These are phyloP conservation scores for Malurus alboscapulatus DNA, from an alignment of 2,113 vertebrate genomes.

Conservation along the genomic window DNA sequence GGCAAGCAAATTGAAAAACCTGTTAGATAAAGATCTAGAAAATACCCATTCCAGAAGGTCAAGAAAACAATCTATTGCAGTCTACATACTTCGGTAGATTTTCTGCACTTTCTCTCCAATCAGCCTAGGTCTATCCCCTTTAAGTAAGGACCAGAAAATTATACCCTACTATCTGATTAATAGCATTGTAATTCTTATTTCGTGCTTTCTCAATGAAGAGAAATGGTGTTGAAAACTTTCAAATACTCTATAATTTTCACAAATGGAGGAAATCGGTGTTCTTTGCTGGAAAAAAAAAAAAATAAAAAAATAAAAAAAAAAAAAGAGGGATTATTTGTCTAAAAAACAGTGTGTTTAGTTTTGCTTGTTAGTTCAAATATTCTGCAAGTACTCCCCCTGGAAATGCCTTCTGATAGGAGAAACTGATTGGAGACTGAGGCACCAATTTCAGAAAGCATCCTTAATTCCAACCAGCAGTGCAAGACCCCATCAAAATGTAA, in stretches of 20 bases:
- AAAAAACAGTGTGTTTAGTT: not conserved
- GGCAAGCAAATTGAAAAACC: not conserved
- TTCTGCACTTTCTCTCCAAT: not conserved
- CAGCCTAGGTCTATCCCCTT: not conserved
- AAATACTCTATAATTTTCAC: not conserved
- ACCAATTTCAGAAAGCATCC: constrained; percentile 19
- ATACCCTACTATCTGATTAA: not conserved
- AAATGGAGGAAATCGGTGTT: not conserved
- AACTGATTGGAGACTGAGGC: not conserved
- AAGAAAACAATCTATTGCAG: not conserved
- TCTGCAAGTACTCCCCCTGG: not conserved
- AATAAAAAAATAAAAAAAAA: not conserved
- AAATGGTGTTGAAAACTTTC: not conserved
- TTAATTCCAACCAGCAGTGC: constrained; percentile 5
- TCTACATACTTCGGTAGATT: not conserved
- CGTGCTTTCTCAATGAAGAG: not conserved
- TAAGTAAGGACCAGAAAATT: not conserved
- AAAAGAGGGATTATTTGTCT: not conserved
- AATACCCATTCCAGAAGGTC: not conserved
- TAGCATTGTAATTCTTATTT: not conserved
- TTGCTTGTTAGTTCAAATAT: not conserved
- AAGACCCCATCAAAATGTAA: constrained; percentile 39
- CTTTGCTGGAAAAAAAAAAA: not conserved
- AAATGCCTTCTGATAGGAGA: not conserved
- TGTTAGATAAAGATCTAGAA: not conserved